A percentile compares a stretch with the other conserved stretches of the same genome.
These are phyloP conservation scores for Pygathrix nemaeus DNA, from an alignment of 2,113 vertebrate species.

Conservation along the genomic window DNA sequence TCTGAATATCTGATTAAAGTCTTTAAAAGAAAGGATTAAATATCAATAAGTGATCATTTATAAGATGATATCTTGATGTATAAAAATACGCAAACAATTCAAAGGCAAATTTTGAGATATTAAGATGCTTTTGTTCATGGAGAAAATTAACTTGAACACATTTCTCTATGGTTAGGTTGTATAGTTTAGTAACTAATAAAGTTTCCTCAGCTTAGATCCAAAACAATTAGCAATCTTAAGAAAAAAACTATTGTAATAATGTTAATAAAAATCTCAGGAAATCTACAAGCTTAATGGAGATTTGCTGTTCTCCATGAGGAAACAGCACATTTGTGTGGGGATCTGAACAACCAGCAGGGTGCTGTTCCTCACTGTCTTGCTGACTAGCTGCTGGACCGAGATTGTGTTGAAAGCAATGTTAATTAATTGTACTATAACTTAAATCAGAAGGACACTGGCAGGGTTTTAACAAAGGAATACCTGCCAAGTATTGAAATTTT, in stretches of 20 bases:
- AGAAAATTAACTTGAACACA: background rate
- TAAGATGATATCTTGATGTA: background rate
- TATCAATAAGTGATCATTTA: background rate
- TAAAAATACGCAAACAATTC: constrained; percentile 4
- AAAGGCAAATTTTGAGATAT: background rate
- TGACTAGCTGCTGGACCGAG: background rate
- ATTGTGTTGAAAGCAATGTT: background rate
- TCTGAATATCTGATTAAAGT: background rate
- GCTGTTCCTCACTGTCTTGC: background rate
- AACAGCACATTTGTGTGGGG: background rate
- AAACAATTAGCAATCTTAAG: constrained; percentile 23
- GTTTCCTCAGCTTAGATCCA: constrained; percentile 11
- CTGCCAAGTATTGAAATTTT: background rate
- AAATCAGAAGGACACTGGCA: background rate
- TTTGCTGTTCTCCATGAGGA: background rate
- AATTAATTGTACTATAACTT: constrained; percentile 8
- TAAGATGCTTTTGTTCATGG: background rate
- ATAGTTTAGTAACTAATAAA: background rate
- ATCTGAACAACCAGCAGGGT: background rate
- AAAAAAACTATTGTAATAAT: background rate
- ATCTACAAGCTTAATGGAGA: background rate
- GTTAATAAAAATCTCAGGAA: constrained; percentile 41
- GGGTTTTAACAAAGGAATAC: constrained; percentile 41
- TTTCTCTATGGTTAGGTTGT: background rate
- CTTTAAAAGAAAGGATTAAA: constrained; percentile 31